phyloP scores from a whole-genome alignment of 2,113 vertebrate species.

The Antechinus flavipes region DNA sequence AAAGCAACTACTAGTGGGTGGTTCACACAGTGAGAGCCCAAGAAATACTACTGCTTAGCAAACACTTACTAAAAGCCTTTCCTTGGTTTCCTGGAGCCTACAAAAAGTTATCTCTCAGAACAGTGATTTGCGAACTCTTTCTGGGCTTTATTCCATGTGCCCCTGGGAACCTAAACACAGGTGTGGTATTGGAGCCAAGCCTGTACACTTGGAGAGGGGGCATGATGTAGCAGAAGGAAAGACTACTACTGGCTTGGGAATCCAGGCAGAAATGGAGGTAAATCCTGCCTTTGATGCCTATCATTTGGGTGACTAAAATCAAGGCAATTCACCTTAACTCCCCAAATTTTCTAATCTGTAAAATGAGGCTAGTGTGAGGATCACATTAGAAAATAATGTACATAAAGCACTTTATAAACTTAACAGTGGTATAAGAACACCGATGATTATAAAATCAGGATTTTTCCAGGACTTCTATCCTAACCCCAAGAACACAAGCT shows the following conservation, averaged over 20 bases:
- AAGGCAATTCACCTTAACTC: background rate
- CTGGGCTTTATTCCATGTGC: conserved; percentile 1
- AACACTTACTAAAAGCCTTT: background rate
- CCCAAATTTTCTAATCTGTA: background rate
- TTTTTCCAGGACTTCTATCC: background rate
- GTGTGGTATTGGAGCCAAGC: background rate
- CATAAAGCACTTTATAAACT: background rate
- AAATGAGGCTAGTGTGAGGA: background rate
- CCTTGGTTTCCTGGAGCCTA: background rate
- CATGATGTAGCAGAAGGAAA: background rate
- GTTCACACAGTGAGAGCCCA: background rate
- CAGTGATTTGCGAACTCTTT: background rate
- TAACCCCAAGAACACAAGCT: background rate
- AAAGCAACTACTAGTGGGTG: background rate
- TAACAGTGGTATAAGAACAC: background rate
- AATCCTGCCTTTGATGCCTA: background rate
- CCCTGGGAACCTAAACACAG: background rate
- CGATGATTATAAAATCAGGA: background rate
- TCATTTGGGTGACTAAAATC: background rate
- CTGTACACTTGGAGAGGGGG: background rate
- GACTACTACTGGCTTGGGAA: background rate
- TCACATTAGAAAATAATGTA: background rate
- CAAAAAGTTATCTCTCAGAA: background rate
- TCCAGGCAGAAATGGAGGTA: background rate
- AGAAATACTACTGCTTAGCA: background rate